These are phyloP conservation scores for pig (Sus scrofa) DNA, from an alignment of 2,113 vertebrate genomes.

Conservation along the genomic window T2T-Sscrofa CM000830.6:119195501-119196000, in stretches of 20 bases:
- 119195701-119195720: too few relatives aligned
- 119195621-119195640: background rate
- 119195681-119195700: too few relatives aligned
- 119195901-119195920: background rate
- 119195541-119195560: background rate
- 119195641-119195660: too few relatives aligned
- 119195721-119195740: too few relatives aligned
- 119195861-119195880: background rate
- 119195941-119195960: background rate
- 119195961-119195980: background rate
- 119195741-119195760: too few relatives aligned
- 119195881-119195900: background rate
- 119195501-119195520: background rate
- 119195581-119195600: background rate
- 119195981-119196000: background rate
- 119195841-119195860: slow-evolving; percentile 28
- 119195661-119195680: too few relatives aligned
- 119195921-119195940: background rate
- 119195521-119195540: slow-evolving; percentile 19
- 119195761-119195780: slow-evolving; percentile 16
- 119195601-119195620: slow-evolving; percentile 11
- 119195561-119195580: background rate
- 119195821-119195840: background rate
- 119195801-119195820: background rate
- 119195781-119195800: slow-evolving; percentile 31